These are phyloP conservation scores for Scalopus aquaticus DNA, from an alignment of 2,113 vertebrate genomes.

Conservation along the genomic window DNA sequence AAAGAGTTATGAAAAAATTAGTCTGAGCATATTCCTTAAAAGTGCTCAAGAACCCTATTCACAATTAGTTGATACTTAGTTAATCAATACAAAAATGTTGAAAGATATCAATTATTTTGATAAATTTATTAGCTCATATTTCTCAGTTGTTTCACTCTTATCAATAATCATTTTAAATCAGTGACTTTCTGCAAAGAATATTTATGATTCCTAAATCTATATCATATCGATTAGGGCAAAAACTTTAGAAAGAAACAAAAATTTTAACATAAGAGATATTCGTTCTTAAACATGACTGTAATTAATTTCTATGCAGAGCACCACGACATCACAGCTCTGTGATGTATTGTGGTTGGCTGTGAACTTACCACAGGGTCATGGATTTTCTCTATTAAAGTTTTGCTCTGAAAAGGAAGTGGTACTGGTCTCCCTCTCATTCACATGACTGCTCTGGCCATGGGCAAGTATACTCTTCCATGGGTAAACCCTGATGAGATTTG, in stretches of 20 bases:
- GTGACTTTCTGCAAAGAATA: background rate
- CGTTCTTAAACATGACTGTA: background rate
- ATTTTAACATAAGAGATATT: background rate
- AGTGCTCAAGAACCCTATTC: background rate
- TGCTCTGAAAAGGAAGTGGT: background rate
- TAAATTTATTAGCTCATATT: background rate
- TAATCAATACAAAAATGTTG: background rate
- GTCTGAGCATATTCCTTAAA: background rate
- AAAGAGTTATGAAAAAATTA: background rate
- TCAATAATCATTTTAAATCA: background rate
- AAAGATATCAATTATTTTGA: background rate
- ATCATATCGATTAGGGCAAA: background rate
- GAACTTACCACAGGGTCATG: background rate
- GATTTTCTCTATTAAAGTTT: background rate
- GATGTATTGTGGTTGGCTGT: background rate
- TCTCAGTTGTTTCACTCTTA: background rate
- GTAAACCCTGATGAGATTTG: background rate
- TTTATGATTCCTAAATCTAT: background rate
- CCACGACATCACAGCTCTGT: no score
- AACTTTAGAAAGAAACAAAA: background rate
- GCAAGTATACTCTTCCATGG: rapidly evolving
- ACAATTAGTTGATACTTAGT: background rate
- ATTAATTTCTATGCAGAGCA: background rate
- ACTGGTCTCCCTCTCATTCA: background rate
- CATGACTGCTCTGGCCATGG: rapidly evolving